Evolutionary conservation across 2,797 vertebrate genomes (phyloP).

Genomic region (Petrocephalus sullivani): DNA sequence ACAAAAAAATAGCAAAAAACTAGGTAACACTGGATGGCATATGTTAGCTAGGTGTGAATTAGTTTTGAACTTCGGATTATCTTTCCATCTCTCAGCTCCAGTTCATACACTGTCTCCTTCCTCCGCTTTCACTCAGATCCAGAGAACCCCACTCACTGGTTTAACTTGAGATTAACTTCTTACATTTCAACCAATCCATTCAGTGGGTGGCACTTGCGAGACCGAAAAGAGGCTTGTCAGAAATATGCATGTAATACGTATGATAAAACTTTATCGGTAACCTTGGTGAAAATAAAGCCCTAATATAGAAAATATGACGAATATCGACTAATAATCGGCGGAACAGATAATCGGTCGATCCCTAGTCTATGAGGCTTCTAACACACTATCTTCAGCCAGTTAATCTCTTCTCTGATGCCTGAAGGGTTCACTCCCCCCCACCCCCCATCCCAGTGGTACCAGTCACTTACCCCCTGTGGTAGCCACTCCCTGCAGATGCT

Average conservation of each 20-base stretch:
- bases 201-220: not conserved
- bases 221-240: not conserved
- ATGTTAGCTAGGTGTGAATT: not conserved
- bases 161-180: not conserved
- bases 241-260: not conserved
- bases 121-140: not conserved
- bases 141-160: not conserved
- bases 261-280: not conserved
- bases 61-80: not conserved
- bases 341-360: not conserved
- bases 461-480: conserved; percentile 10
- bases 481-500: not conserved
- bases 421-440: not conserved
- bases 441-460: not conserved
- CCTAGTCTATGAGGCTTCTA: not conserved
- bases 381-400: not conserved
- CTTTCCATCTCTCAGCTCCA: not conserved
- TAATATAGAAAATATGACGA: not conserved
- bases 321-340: not conserved
- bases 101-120: not conserved
- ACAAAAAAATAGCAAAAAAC: not conserved
- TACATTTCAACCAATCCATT: not conserved
- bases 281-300: not conserved
- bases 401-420: not conserved
- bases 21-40: not conserved